Conservation (phyloP, 2,888 invertebrate genomes). For the Vannuccia rotundouncinata region DNA sequence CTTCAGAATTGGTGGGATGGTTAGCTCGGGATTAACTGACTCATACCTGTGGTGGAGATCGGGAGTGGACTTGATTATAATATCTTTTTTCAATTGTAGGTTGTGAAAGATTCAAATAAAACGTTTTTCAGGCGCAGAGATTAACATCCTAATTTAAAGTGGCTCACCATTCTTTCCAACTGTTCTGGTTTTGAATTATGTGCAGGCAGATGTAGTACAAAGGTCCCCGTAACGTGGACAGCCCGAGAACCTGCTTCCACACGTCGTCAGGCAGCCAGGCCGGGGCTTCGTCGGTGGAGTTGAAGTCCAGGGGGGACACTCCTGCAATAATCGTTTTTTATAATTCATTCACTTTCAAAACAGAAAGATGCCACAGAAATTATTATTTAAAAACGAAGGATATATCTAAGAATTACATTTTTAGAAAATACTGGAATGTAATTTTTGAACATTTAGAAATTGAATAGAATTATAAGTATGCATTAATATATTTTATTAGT, state of each 20-base stretch:
- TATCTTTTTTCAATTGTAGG: too few species aligned
- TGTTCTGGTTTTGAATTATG: constrained; percentile 47
- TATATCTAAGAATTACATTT: too few species aligned
- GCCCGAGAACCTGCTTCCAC: constrained; percentile 54
- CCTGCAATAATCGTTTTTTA: not conserved
- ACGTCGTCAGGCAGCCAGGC: constrained; percentile 50
- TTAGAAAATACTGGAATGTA: too few species aligned
- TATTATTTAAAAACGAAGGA: too few species aligned
- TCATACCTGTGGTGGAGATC: constrained; percentile 43
- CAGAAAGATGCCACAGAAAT: too few species aligned
- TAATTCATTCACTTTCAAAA: not conserved
- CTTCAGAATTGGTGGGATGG: not conserved
- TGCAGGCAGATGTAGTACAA: constrained; percentile 52
- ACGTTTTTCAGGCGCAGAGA: too few species aligned
- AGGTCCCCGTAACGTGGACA: constrained; percentile 53
- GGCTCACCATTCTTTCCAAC: constrained; percentile 49
- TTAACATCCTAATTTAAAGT: too few species aligned
- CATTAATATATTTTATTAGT: too few species aligned
- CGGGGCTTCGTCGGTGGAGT: constrained; percentile 48
- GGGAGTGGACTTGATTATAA: too few species aligned
- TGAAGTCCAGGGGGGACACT: constrained; percentile 44
- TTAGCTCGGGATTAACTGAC: constrained; percentile 45
- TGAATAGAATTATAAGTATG: too few species aligned
- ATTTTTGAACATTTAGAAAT: too few species aligned
- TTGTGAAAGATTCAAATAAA: too few species aligned